These are phyloP conservation scores for Thyatira batis DNA, from an alignment of 2,888 invertebrate species.

Conservation along the genomic window DNA sequence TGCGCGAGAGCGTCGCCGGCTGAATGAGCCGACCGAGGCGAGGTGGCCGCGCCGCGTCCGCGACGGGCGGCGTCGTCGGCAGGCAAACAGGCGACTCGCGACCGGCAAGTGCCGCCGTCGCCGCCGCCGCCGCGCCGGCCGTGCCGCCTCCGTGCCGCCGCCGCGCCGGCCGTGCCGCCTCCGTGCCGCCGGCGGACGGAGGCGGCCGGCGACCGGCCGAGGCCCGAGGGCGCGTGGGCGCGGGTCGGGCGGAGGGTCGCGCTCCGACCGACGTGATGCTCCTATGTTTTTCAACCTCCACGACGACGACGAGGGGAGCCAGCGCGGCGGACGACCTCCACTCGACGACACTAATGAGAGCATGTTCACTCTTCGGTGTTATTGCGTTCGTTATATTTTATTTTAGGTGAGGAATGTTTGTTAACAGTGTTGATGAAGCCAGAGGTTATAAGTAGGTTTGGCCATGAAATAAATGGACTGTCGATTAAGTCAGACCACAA, in stretches of 20 bases:
- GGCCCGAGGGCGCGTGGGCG: slow-evolving; percentile 66
- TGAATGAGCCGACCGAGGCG: slow-evolving; percentile 63
- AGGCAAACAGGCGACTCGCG: slow-evolving; percentile 27
- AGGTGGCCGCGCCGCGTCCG: slow-evolving; percentile 20
- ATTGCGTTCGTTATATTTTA: slow-evolving; percentile 32
- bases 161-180: slow-evolving; percentile 45
- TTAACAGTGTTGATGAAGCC: background rate
- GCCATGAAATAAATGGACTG: background rate
- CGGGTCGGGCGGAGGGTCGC: slow-evolving; percentile 65
- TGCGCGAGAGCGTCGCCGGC: slow-evolving; percentile 76
- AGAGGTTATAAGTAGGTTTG: background rate
- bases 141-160: too few species aligned
- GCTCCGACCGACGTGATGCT: slow-evolving; percentile 57
- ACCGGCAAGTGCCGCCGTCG: slow-evolving; percentile 51
- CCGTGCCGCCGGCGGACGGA: slow-evolving; percentile 12
- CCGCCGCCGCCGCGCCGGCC: slow-evolving; percentile 30
- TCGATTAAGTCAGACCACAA: background rate
- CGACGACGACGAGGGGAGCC: slow-evolving; percentile 48
- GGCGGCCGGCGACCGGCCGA: slow-evolving; percentile 11
- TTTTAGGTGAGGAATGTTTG: background rate
- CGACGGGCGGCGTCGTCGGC: slow-evolving; percentile 32
- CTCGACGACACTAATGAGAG: slow-evolving; percentile 52
- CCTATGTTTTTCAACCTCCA: slow-evolving; percentile 61
- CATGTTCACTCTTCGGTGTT: slow-evolving; percentile 36
- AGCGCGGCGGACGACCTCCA: slow-evolving; percentile 48